Evolutionary conservation across 1,140 invertebrate species (phyloP), one percentile per base, ranked within the genome.

Genomic region (Proales similis): DNA sequence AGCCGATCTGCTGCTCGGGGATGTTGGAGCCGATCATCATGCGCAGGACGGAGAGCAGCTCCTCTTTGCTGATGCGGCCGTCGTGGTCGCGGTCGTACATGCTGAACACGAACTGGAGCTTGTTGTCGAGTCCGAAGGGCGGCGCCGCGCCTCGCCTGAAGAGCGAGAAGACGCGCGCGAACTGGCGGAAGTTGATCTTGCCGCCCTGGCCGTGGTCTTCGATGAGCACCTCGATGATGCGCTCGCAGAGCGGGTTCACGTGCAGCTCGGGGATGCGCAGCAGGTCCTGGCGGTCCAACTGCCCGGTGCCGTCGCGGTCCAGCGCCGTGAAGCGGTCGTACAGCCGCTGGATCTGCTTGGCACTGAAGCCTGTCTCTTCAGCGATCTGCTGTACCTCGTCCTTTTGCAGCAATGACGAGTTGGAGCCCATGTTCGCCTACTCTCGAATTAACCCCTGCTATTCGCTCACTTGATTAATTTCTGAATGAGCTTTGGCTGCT

Each of bases 271-370:
- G 94, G 68, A 99, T 98, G 33, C 93, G 79, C n/a, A 97, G 78
- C 71, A 99, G 94, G 77, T 99, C 94, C 74, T 97, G 92, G 32
- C 93, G 81, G 38, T 88, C 78, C 53, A 66, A 75, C 68, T 68
- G 66, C 2, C 92, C 91, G 75, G 88, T 92, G 70, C 91, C 88
- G 65, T 86, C 86, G 70, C 94, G 86, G 75, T 97, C 93, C 67
- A 99, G 77, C 65, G 88, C 90, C 4, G 92, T 94, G 72, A 98
- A 98, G 64, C 94, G 82, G 63, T 90, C 95, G 76, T 97, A 98
- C 2, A 98, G 77, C 3, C 94, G 81, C 74, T 96, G 90, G 66
- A 99, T 97, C 82, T 99, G 94, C 73, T 92, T 96, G 22, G 32
- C 38, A 30, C 88, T 85, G 26, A 90, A 93, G 79, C 97, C 61